Conservation (phyloP, 2,888 invertebrate species). For the Drosophila kanekoi region DNA sequence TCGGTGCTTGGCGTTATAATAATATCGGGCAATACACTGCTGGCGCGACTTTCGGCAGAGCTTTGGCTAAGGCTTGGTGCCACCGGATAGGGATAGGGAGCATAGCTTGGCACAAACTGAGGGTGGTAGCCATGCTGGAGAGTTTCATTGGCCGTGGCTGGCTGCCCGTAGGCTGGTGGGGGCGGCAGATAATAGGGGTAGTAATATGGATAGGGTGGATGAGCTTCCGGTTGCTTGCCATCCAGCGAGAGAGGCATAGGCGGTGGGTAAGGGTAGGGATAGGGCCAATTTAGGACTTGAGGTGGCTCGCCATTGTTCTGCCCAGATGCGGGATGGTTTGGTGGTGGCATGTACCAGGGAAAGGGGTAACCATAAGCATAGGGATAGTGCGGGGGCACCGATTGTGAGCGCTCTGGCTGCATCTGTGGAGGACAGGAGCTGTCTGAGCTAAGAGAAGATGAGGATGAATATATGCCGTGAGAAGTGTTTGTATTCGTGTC, state of each 20-base stretch:
- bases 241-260: slow-evolving; percentile 60
- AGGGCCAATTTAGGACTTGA: slow-evolving; percentile 72
- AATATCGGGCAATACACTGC: slow-evolving; percentile 82
- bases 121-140: slow-evolving; percentile 49
- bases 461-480: slow-evolving; percentile 67
- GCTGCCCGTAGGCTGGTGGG: slow-evolving; percentile 61
- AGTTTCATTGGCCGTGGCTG: slow-evolving; percentile 36
- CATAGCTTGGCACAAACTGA: slow-evolving; percentile 66
- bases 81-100: slow-evolving; percentile 69
- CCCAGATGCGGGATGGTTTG: slow-evolving; percentile 43
- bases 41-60: slow-evolving; percentile 73
- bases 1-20: slow-evolving; percentile 83
- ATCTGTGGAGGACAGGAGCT: slow-evolving; percentile 50
- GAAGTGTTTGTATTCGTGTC: slow-evolving; percentile 34
- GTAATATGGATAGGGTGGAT: slow-evolving; percentile 77
- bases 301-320: slow-evolving; percentile 48
- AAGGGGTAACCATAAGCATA: slow-evolving; percentile 81
- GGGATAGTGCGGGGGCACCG: slow-evolving; percentile 74
- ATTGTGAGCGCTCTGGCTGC: slow-evolving; percentile 68
- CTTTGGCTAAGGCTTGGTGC: slow-evolving; percentile 74
- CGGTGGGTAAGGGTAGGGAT: slow-evolving; percentile 78
- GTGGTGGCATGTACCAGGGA: slow-evolving; percentile 81
- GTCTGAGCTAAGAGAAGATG: slow-evolving; percentile 77
- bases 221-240: slow-evolving; percentile 58
- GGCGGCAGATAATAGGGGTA: slow-evolving; percentile 77